Conservation (phyloP, 1,140 invertebrate genomes). For the Ladona fulva region DNA sequence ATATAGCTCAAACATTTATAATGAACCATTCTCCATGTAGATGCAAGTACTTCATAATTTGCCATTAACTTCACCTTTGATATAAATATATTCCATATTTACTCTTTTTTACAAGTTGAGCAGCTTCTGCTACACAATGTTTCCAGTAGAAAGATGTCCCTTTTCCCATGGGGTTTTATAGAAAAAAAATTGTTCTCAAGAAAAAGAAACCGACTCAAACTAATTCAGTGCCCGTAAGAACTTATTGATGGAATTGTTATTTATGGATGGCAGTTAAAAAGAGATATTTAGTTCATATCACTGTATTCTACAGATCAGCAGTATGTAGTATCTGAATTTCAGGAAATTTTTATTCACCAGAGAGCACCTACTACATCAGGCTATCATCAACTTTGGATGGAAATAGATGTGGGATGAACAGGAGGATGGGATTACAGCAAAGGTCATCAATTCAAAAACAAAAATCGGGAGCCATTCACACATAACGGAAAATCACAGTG, state of each 20-base stretch:
- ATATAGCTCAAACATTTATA: background rate
- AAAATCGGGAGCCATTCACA: background rate
- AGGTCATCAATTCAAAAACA: background rate
- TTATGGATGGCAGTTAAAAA: background rate
- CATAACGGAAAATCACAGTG: background rate
- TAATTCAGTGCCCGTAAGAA: background rate
- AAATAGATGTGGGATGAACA: background rate
- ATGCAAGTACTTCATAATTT: background rate
- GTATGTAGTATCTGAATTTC: background rate
- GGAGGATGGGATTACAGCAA: background rate
- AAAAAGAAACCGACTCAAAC: background rate
- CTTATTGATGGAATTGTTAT: background rate
- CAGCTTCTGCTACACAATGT: background rate
- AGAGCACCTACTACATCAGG: slow-evolving; percentile 3
- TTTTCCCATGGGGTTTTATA: background rate
- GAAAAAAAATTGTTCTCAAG: background rate
- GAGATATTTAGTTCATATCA: background rate
- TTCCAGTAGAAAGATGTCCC: background rate
- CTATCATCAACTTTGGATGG: slow-evolving; percentile 9
- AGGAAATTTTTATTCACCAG: slow-evolving; percentile 6
- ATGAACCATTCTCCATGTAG: background rate
- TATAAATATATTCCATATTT: slow-evolving; percentile 1
- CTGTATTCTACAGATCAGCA: background rate
- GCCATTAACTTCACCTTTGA: background rate
- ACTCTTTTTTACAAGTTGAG: background rate